Evolutionary conservation across 2,888 invertebrate species (phyloP).

Genomic region (Apodemia hepburni): DNA sequence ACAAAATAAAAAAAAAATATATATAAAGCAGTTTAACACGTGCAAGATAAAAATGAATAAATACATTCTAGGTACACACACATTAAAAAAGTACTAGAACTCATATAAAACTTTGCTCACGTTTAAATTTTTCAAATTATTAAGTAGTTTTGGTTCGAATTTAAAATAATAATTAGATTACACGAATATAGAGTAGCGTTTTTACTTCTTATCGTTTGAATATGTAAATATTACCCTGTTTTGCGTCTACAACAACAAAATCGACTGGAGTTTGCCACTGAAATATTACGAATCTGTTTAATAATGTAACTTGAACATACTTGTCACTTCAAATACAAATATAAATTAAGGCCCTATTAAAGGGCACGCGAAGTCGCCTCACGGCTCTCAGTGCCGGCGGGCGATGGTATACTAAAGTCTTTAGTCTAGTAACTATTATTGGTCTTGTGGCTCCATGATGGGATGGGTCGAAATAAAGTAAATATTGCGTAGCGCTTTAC

Average conservation of each 20-base stretch:
- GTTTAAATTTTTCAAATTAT: no score
- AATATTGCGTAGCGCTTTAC: slow-evolving; percentile 7
- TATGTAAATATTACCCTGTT: no score
- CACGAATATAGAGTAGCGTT: no score
- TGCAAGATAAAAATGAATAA: no score
- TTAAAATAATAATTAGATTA: no score
- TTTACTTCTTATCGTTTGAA: no score
- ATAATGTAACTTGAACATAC: neutral
- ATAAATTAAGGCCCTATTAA: neutral
- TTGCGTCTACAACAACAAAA: neutral
- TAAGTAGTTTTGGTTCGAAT: no score
- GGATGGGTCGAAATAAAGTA: slow-evolving; percentile 3
- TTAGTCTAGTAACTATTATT: neutral
- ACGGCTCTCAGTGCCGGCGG: neutral
- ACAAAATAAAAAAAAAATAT: no score
- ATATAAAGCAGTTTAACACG: no score
- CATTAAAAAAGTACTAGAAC: no score
- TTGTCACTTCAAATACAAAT: neutral
- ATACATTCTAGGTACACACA: no score
- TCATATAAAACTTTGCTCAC: no score
- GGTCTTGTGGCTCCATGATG: neutral
- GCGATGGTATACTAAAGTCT: neutral
- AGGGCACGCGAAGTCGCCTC: slow-evolving; percentile 5
- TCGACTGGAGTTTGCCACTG: neutral
- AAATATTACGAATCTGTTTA: neutral